Conservation (phyloP, 2,797 vertebrate genomes). For the Dendrocincla fuliginosa region DNA sequence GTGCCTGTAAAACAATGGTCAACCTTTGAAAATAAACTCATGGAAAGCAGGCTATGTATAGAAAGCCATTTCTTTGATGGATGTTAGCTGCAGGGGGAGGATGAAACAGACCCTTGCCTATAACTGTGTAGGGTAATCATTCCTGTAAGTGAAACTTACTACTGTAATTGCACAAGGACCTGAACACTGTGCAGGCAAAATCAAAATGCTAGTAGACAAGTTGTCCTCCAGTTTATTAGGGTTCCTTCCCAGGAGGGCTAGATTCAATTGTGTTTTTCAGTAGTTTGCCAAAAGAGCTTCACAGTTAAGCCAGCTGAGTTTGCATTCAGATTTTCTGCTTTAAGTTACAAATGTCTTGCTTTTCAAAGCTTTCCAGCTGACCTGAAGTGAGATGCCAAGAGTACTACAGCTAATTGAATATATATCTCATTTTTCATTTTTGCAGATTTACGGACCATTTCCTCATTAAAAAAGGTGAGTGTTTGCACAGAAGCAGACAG, state of each 20-base stretch:
- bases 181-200: constrained; percentile 22
- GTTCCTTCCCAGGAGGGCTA: constrained; percentile 56
- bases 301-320: constrained; percentile 32
- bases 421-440: constrained; percentile 10
- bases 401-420: constrained; percentile 45
- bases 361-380: constrained; percentile 57
- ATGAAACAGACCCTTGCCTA: constrained; percentile 32
- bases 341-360: constrained; percentile 29
- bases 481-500: constrained; percentile 4
- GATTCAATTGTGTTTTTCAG: constrained; percentile 56
- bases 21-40: not conserved
- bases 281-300: constrained; percentile 47
- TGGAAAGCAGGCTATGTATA: not conserved
- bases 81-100: constrained; percentile 21
- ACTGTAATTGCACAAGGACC: not conserved
- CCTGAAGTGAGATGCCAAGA: constrained; percentile 40
- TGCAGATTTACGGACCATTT: constrained; percentile 11
- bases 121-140: not conserved
- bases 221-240: constrained; percentile 48
- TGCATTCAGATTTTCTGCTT: constrained; percentile 56
- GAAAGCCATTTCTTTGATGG: constrained; percentile 18
- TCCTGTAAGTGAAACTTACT: constrained; percentile 10
- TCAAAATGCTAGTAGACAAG: constrained; percentile 51
- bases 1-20: not conserved
- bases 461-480: constrained; percentile 32